These are phyloP conservation scores for Cacatua alba DNA, from an alignment of 2,113 vertebrate genomes.

Conservation along the genomic window DNA sequence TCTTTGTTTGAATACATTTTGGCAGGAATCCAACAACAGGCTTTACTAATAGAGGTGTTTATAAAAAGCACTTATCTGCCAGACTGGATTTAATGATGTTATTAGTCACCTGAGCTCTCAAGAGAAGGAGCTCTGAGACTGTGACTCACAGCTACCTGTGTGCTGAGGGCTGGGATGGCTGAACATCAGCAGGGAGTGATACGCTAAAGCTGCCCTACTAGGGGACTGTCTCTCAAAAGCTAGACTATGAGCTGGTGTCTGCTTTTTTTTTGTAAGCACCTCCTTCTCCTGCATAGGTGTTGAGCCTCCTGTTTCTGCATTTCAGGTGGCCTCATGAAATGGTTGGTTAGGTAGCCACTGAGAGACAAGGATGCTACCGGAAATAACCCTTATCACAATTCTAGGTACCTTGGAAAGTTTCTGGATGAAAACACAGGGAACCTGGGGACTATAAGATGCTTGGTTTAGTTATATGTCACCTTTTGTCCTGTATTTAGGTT, in stretches of 20 bases:
- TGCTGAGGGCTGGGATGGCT: background rate
- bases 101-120: background rate
- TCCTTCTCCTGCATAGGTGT: background rate
- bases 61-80: background rate
- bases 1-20: background rate
- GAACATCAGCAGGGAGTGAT: background rate
- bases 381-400: background rate
- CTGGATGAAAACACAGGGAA: background rate
- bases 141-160: background rate
- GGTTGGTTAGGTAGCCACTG: background rate
- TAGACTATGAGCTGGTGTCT: background rate
- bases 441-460: background rate
- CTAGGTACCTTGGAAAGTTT: background rate
- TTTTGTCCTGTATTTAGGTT: background rate
- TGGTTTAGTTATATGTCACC: background rate
- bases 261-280: background rate
- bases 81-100: background rate
- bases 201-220: background rate
- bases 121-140: background rate
- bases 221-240: background rate
- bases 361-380: background rate
- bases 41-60: background rate
- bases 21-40: background rate
- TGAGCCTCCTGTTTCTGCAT: background rate
- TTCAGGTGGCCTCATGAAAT: background rate